These are phyloP conservation scores for Phanerotoma sp. DNA, from an alignment of 2,888 invertebrate species.

Conservation along the genomic window DNA sequence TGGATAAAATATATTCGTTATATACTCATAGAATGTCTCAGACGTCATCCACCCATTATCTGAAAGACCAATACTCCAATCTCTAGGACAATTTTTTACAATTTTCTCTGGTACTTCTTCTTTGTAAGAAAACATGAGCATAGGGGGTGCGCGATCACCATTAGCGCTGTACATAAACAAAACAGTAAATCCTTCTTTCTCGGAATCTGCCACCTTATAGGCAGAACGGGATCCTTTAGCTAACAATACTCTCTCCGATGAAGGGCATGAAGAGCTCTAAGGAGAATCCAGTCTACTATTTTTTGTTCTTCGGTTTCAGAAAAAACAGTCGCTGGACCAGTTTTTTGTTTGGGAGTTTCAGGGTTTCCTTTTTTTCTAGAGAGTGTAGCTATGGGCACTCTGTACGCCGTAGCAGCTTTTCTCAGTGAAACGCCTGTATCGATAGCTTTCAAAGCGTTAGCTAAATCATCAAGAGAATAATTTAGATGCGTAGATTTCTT, in stretches of 20 bases:
- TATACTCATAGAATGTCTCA: constrained; percentile 23
- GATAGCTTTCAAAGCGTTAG: constrained; percentile 6
- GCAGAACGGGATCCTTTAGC: constrained; percentile 9
- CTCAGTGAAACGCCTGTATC: constrained; percentile 14
- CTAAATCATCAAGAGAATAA: constrained; percentile 14
- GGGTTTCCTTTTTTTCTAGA: constrained; percentile 13
- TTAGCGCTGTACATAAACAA: constrained; percentile 22
- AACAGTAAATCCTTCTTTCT: constrained; percentile 15
- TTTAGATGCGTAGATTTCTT: not conserved
- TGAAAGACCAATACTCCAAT: constrained; percentile 19
- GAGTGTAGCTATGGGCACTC: constrained; percentile 15
- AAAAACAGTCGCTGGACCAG: constrained; percentile 14
- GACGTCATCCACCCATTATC: constrained; percentile 22
- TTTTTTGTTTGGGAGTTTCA: constrained; percentile 13
- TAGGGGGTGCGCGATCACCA: constrained; percentile 19
- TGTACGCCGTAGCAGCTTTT: constrained; percentile 15
- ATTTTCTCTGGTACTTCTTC: constrained; percentile 19
- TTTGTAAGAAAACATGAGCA: constrained; percentile 24
- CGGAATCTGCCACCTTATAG: constrained; percentile 11
- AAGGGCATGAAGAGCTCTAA: constrained; percentile 14
- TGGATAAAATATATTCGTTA: constrained; percentile 12
- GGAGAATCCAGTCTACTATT: constrained; percentile 13
- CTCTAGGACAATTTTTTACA: constrained; percentile 8
- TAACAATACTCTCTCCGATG: constrained; percentile 9
- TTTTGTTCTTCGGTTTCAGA: constrained; percentile 6